Percentiles rank a stretch among this genome's conserved stretches.
Evolutionary conservation across 2,888 invertebrate genomes (phyloP).

Genomic region (Drosophila kambysellisi): DNA sequence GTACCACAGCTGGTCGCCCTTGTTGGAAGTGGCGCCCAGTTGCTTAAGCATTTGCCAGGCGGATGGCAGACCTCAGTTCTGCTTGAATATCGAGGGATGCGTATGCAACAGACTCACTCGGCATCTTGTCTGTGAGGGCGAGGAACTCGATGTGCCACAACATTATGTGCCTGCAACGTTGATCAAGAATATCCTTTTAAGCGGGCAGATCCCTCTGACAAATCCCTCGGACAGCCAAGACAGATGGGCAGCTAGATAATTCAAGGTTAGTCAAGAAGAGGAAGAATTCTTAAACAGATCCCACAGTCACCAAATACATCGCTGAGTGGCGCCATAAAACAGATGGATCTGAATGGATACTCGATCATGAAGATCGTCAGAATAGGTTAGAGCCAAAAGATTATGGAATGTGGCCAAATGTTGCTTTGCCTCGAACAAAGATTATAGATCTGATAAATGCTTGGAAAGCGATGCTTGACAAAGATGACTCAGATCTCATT

Average conservation of each 20-base stretch:
- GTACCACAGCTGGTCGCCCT: neutral
- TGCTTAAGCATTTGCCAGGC: neutral
- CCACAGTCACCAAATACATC: neutral
- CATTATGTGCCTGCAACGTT: conserved; percentile 12
- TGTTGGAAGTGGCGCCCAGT: neutral
- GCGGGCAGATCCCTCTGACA: neutral
- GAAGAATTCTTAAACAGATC: neutral
- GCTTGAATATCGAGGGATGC: conserved; percentile 10
- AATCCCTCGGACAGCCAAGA: neutral
- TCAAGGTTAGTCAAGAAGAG: neutral
- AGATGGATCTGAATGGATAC: neutral
- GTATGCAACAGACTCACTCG: conserved; percentile 17
- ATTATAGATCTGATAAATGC: neutral
- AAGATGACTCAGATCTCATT: neutral
- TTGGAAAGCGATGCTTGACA: neutral
- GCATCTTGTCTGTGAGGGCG: conserved; percentile 6
- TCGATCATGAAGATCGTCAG: neutral
- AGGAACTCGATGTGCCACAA: neutral
- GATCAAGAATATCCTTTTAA: neutral
- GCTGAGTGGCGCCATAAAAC: neutral
- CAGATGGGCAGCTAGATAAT: neutral
- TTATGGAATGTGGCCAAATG: neutral
- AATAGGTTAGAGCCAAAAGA: neutral
- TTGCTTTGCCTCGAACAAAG: neutral
- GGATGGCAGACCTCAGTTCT: neutral